phyloP scores from a whole-genome alignment of 2,113 vertebrate genomes.

The Syngnathus floridae region DNA sequence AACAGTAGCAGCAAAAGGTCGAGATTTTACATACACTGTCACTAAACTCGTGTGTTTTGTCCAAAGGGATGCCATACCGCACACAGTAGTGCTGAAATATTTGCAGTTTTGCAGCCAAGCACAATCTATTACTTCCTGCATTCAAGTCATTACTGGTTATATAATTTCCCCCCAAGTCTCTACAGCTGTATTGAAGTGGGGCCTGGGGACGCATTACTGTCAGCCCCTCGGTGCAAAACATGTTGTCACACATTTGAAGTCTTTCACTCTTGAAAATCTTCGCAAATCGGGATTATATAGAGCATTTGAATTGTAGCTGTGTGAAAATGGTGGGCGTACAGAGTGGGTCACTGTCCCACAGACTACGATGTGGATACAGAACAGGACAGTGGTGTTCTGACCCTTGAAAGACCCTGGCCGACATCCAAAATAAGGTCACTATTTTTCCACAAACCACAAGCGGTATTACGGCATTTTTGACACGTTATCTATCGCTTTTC shows the following conservation, averaged over 20 bases:
- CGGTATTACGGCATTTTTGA: conserved; percentile 27
- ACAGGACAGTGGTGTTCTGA: conserved; percentile 22
- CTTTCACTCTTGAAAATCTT: background rate
- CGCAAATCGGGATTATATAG: background rate
- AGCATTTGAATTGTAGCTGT: conserved; percentile 23
- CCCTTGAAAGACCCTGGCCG: conserved; percentile 6
- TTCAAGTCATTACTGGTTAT: background rate
- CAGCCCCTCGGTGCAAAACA: background rate
- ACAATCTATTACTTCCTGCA: background rate
- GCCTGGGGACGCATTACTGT: background rate
- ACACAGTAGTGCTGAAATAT: background rate
- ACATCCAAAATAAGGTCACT: conserved; percentile 27
- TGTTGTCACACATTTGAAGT: background rate
- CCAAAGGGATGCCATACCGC: background rate
- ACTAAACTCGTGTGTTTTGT: background rate
- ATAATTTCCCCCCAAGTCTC: background rate
- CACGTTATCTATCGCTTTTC: conserved; percentile 9
- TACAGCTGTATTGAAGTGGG: background rate
- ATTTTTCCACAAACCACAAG: conserved; percentile 43
- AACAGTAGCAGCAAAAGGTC: background rate
- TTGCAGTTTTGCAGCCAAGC: background rate
- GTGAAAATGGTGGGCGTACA: conserved; percentile 55
- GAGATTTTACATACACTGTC: background rate
- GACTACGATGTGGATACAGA: conserved; percentile 13
- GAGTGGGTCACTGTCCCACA: conserved; percentile 29